Percentiles rank a stretch among this genome's conserved stretches.
phyloP scores from a whole-genome alignment of 1,140 invertebrate genomes.

The Sminthurides bifidus region DNA sequence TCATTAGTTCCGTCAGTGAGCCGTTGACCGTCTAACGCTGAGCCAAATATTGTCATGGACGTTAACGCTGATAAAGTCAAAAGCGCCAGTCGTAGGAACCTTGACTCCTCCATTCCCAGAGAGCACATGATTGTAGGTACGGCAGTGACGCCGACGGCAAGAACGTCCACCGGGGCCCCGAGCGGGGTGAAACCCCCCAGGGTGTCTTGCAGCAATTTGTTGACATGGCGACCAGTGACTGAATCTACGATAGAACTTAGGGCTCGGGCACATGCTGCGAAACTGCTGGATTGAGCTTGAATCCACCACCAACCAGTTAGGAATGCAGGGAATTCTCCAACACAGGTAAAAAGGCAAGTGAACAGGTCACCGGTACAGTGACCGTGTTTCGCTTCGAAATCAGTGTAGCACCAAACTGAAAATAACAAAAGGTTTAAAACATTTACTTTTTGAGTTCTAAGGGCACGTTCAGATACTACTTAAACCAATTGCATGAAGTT shows the following conservation, averaged over 20 bases:
- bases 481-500: not conserved
- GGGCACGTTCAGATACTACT: not conserved
- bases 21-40: constrained; percentile 19
- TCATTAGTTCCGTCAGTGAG: constrained; percentile 9
- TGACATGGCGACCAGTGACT: constrained; percentile 26
- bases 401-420: constrained; percentile 30
- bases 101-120: constrained; percentile 46
- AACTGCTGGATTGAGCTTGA: constrained; percentile 19
- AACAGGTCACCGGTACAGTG: constrained; percentile 27
- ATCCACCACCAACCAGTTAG: constrained; percentile 26
- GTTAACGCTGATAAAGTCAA: constrained; percentile 19
- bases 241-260: constrained; percentile 29
- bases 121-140: constrained; percentile 54
- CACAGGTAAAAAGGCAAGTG: constrained; percentile 20
- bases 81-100: constrained; percentile 21
- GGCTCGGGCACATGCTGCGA: constrained; percentile 23
- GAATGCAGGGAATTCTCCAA: constrained; percentile 30
- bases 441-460: too few species aligned
- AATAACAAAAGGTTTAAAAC: not conserved
- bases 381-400: constrained; percentile 27
- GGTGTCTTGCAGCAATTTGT: constrained; percentile 23
- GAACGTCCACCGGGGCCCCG: constrained; percentile 54
- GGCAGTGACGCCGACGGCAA: constrained; percentile 52
- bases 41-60: constrained; percentile 24
- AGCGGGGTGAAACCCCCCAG: constrained; percentile 30